Evolutionary conservation across 2,113 vertebrate genomes (phyloP), one percentile per base, ranked within the genome.

Genomic region (Cebus imitator): DNA sequence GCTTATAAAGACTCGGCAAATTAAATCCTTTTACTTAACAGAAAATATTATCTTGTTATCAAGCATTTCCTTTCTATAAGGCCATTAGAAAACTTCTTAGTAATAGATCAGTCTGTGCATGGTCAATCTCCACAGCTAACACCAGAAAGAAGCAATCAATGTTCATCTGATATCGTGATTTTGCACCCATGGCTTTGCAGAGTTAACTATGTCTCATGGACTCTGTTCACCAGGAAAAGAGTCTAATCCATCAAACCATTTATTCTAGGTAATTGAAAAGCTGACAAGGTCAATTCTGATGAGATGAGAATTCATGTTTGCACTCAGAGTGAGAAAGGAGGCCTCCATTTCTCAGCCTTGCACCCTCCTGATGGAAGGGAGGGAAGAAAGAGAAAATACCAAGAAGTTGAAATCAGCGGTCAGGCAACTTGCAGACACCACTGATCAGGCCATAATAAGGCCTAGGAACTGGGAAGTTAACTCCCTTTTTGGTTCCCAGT

Each of bases 201-300:
- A 95, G 72, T 37, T 80, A 43, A 94, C 76, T 95, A 73, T 6
- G 37, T 88, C 25, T 76, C 57, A 95, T n/a, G 73, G 50, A 87
- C 73, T 86, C 81, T 88, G 76, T 85, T 93, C 58, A 52, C 55
- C 43, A 95, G 50, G 37, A 91, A 80, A 76, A 55, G n/a, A 82
- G 73, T 81, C 32, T 95, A 86, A 81, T 68, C 79, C 66, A 96
- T 88, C 48, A 58, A 94, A 96, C 17, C 50, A 32, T 83, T 96
- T 96, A 55, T 92, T 91, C 48, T 64, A 89, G 30, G 52, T 96
- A 96, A 90, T 1, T 73, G 37, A 92, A 98, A 96, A 95, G 52
- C 68, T 94, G 91, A 96, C 70, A 90, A 92, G 66, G 79, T 89
- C 92, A 95, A 80, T 66, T 96, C 66, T 95, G 82, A 93, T 73